These are phyloP conservation scores for Drosophila lini DNA, from an alignment of 1,140 invertebrate species.

Conservation along the genomic window DNA sequence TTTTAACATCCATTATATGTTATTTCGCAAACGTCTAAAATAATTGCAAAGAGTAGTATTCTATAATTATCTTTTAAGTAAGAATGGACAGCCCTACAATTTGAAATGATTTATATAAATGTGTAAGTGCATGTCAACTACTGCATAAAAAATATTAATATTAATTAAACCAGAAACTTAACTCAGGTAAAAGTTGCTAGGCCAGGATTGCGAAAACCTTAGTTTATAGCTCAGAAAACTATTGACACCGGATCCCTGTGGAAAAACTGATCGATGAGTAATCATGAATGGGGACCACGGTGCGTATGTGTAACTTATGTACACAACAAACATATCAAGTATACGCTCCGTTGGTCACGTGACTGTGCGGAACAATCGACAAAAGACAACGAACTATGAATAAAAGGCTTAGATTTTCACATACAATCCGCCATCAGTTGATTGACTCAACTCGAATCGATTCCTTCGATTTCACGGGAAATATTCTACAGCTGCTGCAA, in stretches of 20 bases:
- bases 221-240: conserved; percentile 1
- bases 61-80: neutral
- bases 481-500: neutral
- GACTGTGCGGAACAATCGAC: conserved; percentile 10
- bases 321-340: conserved; percentile 26
- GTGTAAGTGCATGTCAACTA: neutral
- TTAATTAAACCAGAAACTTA: neutral
- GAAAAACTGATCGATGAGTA: conserved; percentile 19
- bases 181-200: neutral
- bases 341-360: conserved; percentile 49
- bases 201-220: neutral
- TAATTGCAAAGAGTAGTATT: neutral
- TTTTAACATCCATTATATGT: neutral
- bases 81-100: neutral
- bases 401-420: conserved; percentile 1
- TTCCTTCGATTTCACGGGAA: conserved; percentile 2
- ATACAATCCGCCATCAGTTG: neutral
- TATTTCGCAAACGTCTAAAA: too few relatives aligned
- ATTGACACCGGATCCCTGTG: neutral
- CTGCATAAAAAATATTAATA: neutral
- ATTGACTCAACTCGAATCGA: conserved; percentile 6
- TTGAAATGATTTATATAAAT: neutral
- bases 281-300: conserved; percentile 20
- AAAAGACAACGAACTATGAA: conserved; percentile 1
- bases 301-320: conserved; percentile 36